phyloP scores from a whole-genome alignment of 2,113 vertebrate species.

The Mesoclemmys tuberculata region DNA sequence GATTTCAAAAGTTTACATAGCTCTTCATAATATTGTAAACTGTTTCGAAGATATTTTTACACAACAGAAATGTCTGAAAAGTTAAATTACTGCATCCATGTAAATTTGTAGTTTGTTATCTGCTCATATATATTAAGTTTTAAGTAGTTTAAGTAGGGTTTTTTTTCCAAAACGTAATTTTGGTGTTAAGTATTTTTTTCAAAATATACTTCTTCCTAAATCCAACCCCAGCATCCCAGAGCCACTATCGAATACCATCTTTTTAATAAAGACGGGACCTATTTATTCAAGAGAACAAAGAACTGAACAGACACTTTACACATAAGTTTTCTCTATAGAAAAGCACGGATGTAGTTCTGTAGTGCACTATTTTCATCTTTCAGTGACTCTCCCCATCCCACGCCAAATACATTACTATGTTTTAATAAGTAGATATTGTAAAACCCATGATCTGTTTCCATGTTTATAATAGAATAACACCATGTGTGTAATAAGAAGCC shows the following conservation, averaged over 20 bases:
- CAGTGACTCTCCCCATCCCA: background rate
- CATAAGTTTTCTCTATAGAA: background rate
- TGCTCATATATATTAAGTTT: background rate
- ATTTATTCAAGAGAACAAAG: slow-evolving; percentile 56
- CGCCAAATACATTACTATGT: background rate
- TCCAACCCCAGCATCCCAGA: background rate
- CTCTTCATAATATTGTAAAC: background rate
- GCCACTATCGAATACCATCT: background rate
- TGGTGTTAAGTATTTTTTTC: background rate
- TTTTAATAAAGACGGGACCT: slow-evolving; percentile 31
- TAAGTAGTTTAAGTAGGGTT: background rate
- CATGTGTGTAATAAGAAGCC: background rate
- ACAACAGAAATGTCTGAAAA: background rate
- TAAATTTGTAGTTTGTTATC: background rate
- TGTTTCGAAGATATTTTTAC: background rate
- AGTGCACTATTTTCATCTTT: background rate
- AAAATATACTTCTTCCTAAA: background rate
- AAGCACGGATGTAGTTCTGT: background rate
- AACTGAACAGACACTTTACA: background rate
- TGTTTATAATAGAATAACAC: background rate
- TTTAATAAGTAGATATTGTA: background rate
- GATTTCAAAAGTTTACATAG: background rate
- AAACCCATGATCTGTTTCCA: background rate
- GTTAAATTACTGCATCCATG: background rate
- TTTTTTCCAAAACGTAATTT: background rate